phyloP scores from a whole-genome alignment of 64 coral and sea anemone genomes.

The Actinia tenebrosa region DNA sequence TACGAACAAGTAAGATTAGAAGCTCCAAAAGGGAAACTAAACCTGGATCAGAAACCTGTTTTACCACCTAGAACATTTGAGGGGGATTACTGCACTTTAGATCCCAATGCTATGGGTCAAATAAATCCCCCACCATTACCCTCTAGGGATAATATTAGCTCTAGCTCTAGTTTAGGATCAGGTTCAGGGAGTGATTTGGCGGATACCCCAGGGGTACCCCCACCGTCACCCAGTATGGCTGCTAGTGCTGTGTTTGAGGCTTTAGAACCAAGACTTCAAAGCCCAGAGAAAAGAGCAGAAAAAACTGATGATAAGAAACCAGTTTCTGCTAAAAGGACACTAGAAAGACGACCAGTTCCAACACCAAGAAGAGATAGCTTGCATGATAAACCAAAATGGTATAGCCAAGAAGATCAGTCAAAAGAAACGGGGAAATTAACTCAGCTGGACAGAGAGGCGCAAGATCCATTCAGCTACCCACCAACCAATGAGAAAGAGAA shows the following conservation, averaged over 20 bases:
- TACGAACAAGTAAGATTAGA: constrained; percentile 79
- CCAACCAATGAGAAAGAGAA: not conserved
- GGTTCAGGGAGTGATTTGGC: constrained; percentile 11
- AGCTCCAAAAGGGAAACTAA: constrained; percentile 33
- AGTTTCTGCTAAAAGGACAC: constrained; percentile 14
- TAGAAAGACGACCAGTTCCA: constrained; percentile 2
- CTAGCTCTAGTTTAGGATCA: constrained; percentile 40
- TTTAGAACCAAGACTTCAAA: constrained; percentile 4
- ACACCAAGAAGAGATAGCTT: constrained; percentile 51
- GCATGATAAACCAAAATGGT: constrained; percentile 25
- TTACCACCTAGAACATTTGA: constrained; percentile 10
- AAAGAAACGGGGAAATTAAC: not conserved
- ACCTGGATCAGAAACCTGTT: constrained; percentile 19
- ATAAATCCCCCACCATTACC: constrained; percentile 40
- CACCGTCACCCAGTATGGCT: constrained; percentile 61
- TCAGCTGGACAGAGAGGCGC: not conserved
- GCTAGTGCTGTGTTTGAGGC: constrained; percentile 43
- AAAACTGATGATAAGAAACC: not conserved
- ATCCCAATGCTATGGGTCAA: constrained; percentile 45
- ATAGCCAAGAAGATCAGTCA: not conserved
- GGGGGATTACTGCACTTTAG: constrained; percentile 74
- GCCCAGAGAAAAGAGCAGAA: constrained; percentile 34
- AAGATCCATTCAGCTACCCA: constrained; percentile 69
- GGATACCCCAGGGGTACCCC: constrained; percentile 60
- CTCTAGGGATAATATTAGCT: constrained; percentile 24